Conservation (phyloP, 2,113 vertebrate species). For the Falcunculus frontatus region DNA sequence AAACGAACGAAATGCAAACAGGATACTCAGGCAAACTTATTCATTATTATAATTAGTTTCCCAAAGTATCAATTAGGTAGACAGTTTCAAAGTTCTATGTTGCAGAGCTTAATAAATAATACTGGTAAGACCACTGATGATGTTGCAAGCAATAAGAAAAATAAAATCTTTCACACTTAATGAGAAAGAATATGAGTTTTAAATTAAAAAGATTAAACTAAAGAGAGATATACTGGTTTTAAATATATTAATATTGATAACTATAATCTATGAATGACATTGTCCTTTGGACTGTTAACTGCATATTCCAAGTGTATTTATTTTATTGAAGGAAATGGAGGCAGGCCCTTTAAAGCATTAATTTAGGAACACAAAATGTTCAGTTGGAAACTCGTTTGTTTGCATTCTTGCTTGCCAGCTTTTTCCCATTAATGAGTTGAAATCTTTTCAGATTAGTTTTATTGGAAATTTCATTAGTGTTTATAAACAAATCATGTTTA, state of each 20-base stretch:
- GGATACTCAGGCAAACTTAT: not conserved
- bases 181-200: not conserved
- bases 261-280: not conserved
- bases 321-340: not conserved
- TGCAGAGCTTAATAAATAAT: not conserved
- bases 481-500: not conserved
- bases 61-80: not conserved
- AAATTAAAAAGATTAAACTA: not conserved
- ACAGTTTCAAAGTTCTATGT: not conserved
- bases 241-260: not conserved
- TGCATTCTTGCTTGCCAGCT: not conserved
- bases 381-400: not conserved
- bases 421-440: not conserved
- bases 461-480: not conserved
- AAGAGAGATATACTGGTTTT: fast-evolving
- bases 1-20: not conserved
- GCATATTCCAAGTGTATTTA: not conserved
- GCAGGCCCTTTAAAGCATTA: not conserved
- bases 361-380: not conserved
- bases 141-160: not conserved
- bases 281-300: not conserved
- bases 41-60: not conserved
- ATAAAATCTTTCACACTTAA: not conserved
- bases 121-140: not conserved
- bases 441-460: not conserved